Evolutionary conservation across 2,888 invertebrate genomes (phyloP).

Genomic region (Tipula vernalis): DNA sequence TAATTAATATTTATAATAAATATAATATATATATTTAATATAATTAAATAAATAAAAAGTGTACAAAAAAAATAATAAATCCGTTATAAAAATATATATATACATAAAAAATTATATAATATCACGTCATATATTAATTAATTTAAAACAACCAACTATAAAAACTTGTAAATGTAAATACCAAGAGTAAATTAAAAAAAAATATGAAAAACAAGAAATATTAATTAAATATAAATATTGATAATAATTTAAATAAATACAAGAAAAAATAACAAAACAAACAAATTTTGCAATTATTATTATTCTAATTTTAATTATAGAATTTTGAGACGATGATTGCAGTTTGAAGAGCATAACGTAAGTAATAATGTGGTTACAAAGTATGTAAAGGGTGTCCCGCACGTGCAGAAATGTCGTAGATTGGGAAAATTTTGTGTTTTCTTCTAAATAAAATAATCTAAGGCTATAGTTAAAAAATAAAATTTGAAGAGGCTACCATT

Average conservation of each 20-base stretch:
- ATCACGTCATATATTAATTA: neutral
- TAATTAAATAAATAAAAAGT: neutral
- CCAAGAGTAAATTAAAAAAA: neutral
- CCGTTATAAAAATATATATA: neutral
- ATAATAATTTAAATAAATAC: neutral
- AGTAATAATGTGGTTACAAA: neutral
- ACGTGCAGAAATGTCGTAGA: too few species aligned
- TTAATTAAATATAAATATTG: neutral
- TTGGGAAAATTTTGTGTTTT: too few species aligned
- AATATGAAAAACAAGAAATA: neutral
- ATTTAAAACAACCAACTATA: neutral
- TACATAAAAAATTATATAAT: neutral
- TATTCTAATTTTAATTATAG: neutral
- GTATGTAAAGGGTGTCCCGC: too few species aligned
- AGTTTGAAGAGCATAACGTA: neutral
- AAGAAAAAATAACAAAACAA: neutral
- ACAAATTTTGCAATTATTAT: neutral
- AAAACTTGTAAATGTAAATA: conserved; percentile 4
- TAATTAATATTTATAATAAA: neutral
- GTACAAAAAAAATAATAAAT: neutral
- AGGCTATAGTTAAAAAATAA: too few species aligned
- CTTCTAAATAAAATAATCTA: too few species aligned
- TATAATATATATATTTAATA: neutral
- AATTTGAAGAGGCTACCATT: too few species aligned
- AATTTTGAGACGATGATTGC: neutral